Evolutionary conservation across 92 coral and sea anemone species (phyloP).

Genomic region (Nematostella vectensis): DNA sequence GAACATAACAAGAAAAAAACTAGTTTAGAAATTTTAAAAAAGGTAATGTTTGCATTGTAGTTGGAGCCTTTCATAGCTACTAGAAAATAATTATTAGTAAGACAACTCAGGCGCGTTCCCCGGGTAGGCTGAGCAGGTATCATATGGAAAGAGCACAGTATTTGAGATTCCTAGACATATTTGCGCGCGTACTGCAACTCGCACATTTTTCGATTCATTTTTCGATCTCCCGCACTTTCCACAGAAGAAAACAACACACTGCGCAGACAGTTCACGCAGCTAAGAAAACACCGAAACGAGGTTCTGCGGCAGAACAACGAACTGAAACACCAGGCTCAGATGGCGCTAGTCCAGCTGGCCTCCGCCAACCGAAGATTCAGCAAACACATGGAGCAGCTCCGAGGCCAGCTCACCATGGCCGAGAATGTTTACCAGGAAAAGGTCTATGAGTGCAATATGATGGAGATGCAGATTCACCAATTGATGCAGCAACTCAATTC

Average conservation of each 20-base stretch:
- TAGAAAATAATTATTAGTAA: too few relatives aligned
- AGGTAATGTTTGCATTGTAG: too few relatives aligned
- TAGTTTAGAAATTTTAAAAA: too few relatives aligned
- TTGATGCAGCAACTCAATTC: constrained; percentile 39
- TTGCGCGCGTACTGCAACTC: too few relatives aligned
- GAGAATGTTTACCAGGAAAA: constrained; percentile 91
- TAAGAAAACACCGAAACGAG: constrained; percentile 90
- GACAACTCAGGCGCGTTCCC: too few relatives aligned
- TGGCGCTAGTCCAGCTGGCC: constrained; percentile 91
- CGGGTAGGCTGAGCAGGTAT: too few relatives aligned
- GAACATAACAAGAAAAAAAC: too few relatives aligned
- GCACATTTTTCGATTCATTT: too few relatives aligned
- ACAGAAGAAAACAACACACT: constrained; percentile 46
- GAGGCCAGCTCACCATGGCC: constrained; percentile 72
- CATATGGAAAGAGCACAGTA: too few relatives aligned
- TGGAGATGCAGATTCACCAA: constrained; percentile 90
- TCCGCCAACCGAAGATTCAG: constrained; percentile 85
- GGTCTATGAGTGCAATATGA: constrained; percentile 76
- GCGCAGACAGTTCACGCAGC: constrained; percentile 71
- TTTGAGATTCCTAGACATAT: too few relatives aligned
- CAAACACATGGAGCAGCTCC: constrained; percentile 85
- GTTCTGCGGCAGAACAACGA: constrained; percentile 87
- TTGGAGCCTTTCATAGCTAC: too few relatives aligned
- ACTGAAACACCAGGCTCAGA: constrained; percentile 82
- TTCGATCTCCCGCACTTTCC: constrained; percentile 41